Base-by-base conservation (phyloP, 2,797 vertebrate species). In the Spheniscus humboldti region DNA sequence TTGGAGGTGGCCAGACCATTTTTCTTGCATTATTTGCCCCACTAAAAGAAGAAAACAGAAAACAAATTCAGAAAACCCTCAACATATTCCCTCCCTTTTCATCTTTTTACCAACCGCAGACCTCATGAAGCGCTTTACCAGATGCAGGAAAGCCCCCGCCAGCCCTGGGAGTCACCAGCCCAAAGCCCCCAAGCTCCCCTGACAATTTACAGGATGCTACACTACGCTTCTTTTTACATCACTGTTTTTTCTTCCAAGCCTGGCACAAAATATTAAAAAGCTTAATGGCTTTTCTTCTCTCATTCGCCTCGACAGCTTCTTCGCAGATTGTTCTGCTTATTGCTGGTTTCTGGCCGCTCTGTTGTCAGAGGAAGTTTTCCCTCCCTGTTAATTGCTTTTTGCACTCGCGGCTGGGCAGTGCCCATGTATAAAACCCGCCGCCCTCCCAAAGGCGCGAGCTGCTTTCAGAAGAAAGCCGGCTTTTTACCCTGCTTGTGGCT, bases 141-240 rank as follows among this genome's bases (percentile, higher is more conserved):
- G 82, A 5, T 0, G 0, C 72, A 69, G 86, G 28, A 23, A 80
- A 83, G 30, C 12, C 31, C 20, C 17, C 0, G 0, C 20, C 25
- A 10, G 57, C 77, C 57, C 71, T 3, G 18, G 57, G 10, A 20
- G 13, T 7, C 59, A 1, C 13, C 22, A 4, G 27, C 69, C 20
- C 48, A 6, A 5, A 23, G 27, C 23, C 59, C 39, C 72, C 17
- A 3, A 47, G 33, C 33, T 23, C 47, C 25, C 23, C 69, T 0
- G 14, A 2, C 19, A 14, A 8, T 30, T 41, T 4, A 43, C 66
- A 79, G 66, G 77, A 71, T 6, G 13, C 55, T 11, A 1, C 39
- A 3, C 25, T 3, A 3, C 0, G 1, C 62, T 77, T 11, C 80
- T 71, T 50, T 66, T 63, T 18, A 56, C n/a, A 3, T 2, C 5